Base-by-base conservation (phyloP, 2,888 invertebrate species). In the Leucozona laternaria region DNA sequence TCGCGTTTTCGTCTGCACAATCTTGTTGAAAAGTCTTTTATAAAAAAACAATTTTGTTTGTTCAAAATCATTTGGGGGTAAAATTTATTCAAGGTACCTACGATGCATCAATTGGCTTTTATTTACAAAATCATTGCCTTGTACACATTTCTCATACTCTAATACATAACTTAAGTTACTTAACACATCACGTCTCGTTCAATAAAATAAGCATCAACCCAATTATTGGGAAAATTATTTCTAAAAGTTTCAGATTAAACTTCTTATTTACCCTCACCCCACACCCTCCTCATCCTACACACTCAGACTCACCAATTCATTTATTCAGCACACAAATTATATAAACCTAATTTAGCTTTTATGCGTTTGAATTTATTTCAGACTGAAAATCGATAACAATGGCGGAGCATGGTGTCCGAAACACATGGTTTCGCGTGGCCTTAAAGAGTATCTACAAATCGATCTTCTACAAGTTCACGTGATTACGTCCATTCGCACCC, bases 351-450 rank as follows among this genome's bases (percentile, higher is more conserved):
- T 28, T 58, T 68, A 40, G 13, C 40, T 64, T 66, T 31, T 55
- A 31, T 71, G 11, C 58, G 20, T 66, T 45, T 28, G 25, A n/a
- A 60, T 22, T 80, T n/a, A 71, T 86, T 92, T 86, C 93, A 97
- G 97, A 92, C 94, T 97, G 89, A 95, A 96, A 89, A 95, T 95
- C 90, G 96, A 97, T 92, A 94, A 94, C 90, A 95, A 95, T 90
- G 96, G 97, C 64, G 97, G 97, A 66, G 97, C 97, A 31, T 97
- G 97, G 97, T 97, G 97, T 93, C 97, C 97, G 57, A 94, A 95
- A 89, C 94, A 95, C 89, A 95, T 95, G 93, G 95, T 96, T 82
- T 95, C 95, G 73, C 94, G 94, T 88, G 95, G 95, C 88, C 94
- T 95, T 71, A 95, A 95, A 90, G 97, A 97, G 92, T 97, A 95